Evolutionary conservation across 2,113 vertebrate genomes (phyloP).

Genomic region (Macheiramphus alcinus): DNA sequence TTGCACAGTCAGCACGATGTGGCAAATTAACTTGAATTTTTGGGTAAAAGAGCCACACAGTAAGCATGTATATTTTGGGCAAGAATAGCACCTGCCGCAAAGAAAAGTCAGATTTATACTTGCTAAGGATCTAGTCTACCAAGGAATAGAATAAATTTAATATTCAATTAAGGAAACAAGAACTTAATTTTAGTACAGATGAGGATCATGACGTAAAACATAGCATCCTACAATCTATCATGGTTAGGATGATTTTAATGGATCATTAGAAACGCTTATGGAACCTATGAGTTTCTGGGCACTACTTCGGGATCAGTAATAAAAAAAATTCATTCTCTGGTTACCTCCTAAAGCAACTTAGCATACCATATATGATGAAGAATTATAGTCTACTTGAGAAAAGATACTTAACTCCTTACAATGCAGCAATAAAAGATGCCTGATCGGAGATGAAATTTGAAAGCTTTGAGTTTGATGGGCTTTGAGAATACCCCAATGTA

Average conservation of each 20-base stretch:
- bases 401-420: conserved; percentile 39
- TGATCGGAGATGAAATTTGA: background rate
- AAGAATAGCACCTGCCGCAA: background rate
- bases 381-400: conserved; percentile 37
- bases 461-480: conserved; percentile 20
- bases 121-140: background rate
- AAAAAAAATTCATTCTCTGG: conserved; percentile 36
- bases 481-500: background rate
- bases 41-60: background rate
- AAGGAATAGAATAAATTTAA: background rate
- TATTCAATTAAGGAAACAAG: conserved; percentile 19
- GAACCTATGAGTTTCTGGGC: conserved; percentile 40
- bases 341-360: conserved; percentile 42
- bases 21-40: background rate
- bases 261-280: conserved; percentile 27
- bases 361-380: background rate
- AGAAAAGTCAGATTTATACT: background rate
- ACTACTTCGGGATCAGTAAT: background rate
- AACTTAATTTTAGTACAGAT: conserved; percentile 18
- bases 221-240: conserved; percentile 4
- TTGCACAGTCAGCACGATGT: background rate
- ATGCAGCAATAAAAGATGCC: conserved; percentile 44
- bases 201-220: background rate
- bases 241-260: conserved; percentile 12
- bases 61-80: background rate